Evolutionary conservation across 2,113 vertebrate species (phyloP).

Genomic region (Prunella himalayana): DNA sequence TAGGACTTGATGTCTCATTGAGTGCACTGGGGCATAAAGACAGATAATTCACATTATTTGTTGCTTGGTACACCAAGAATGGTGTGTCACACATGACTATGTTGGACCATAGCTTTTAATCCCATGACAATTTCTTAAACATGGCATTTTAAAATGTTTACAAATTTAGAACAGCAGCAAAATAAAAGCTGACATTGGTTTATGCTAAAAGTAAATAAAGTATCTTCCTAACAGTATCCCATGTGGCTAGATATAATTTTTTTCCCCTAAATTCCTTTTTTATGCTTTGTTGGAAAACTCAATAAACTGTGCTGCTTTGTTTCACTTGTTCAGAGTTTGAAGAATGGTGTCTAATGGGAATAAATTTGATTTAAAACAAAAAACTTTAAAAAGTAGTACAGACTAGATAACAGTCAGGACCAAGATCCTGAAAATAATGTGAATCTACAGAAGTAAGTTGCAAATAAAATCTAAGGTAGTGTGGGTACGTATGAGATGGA

Average conservation of each 20-base stretch:
- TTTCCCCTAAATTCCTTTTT: not conserved
- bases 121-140: not conserved
- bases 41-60: accelerated
- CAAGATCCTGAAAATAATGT: not conserved
- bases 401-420: not conserved
- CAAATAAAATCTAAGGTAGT: not conserved
- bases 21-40: not conserved
- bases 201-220: not conserved
- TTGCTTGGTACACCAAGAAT: not conserved
- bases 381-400: not conserved
- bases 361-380: not conserved
- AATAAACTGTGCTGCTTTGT: not conserved
- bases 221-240: not conserved
- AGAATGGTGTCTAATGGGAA: not conserved
- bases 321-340: not conserved
- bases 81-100: not conserved
- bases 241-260: not conserved
- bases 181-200: not conserved
- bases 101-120: not conserved
- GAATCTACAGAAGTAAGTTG: not conserved
- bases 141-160: not conserved
- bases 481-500: not conserved
- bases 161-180: not conserved
- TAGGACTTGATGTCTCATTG: not conserved
- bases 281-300: not conserved